These are phyloP conservation scores for Nymphalis c-album DNA, from an alignment of 2,888 invertebrate genomes.

Conservation along the genomic window DNA sequence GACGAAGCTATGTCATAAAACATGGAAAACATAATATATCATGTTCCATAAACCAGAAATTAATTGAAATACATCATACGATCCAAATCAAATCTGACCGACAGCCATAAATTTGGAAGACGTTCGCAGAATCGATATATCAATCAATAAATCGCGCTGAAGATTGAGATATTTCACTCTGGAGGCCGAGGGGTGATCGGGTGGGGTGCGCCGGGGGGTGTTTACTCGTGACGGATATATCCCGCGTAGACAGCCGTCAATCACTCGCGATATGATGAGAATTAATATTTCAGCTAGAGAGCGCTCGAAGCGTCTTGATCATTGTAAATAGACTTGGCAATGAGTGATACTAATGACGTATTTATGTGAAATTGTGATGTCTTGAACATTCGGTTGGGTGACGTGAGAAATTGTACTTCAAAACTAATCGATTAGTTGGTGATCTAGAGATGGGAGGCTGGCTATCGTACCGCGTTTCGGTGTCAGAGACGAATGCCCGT, in stretches of 20 bases:
- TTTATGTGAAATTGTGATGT: constrained; percentile 9
- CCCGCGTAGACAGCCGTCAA: constrained; percentile 78
- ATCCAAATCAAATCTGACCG: constrained; percentile 44
- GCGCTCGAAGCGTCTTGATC: constrained; percentile 53
- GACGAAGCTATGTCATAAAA: constrained; percentile 10
- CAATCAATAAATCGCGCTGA: constrained; percentile 78
- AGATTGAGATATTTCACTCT: constrained; percentile 78
- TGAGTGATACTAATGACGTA: constrained; percentile 25
- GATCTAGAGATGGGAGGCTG: not conserved
- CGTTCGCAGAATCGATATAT: constrained; percentile 67
- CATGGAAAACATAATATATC: constrained; percentile 9
- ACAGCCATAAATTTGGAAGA: constrained; percentile 40
- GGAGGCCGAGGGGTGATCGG: constrained; percentile 42
- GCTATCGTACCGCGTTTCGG: not conserved
- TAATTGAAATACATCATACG: constrained; percentile 36
- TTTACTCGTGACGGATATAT: constrained; percentile 78
- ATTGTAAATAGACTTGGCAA: constrained; percentile 36
- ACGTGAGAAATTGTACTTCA: constrained; percentile 23
- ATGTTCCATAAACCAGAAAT: constrained; percentile 18
- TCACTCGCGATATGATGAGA: constrained; percentile 76
- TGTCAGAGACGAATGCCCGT: constrained; percentile 5
- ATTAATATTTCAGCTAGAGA: constrained; percentile 70
- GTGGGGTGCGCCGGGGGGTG: constrained; percentile 49
- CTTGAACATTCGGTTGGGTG: constrained; percentile 17
- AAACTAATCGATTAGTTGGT: constrained; percentile 23